Conservation (phyloP, 30 jellyfish, hydroid and myxozoan species). For the Pelagia noctiluca region DNA sequence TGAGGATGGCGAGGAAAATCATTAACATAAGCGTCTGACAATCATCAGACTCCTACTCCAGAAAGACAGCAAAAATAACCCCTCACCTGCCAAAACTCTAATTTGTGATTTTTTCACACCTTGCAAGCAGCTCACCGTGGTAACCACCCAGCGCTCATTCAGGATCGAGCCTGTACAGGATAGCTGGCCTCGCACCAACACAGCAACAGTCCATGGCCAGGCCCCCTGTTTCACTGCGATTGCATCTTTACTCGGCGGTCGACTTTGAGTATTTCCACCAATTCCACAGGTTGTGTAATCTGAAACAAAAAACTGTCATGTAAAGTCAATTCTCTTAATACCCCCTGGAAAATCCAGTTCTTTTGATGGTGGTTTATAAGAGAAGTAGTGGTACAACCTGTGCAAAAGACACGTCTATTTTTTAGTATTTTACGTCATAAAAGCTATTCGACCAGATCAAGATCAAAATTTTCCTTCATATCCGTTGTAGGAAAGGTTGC, state of each 20-base stretch:
- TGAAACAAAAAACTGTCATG: not conserved
- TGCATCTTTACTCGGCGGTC: slow-evolving; percentile 10
- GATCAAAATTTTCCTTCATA: no score
- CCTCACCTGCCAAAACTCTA: slow-evolving; percentile 54
- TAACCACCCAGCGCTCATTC: slow-evolving; percentile 50
- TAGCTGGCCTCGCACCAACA: slow-evolving; percentile 24
- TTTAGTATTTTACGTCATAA: no score
- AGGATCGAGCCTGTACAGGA: slow-evolving; percentile 46
- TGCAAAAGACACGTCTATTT: no score
- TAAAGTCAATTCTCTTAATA: not conserved
- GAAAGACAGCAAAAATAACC: no score
- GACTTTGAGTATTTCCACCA: slow-evolving; percentile 73
- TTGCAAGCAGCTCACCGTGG: slow-evolving; percentile 64
- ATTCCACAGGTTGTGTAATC: slow-evolving; percentile 66
- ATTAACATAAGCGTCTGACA: no score
- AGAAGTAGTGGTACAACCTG: no score
- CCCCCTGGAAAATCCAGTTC: no score
- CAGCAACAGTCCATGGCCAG: slow-evolving; percentile 70
- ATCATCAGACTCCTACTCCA: no score
- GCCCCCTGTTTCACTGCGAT: slow-evolving; percentile 49
- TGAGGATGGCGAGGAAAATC: no score
- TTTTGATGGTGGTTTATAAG: no score
- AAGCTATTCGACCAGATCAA: no score
- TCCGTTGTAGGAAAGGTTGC: no score
- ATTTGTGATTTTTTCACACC: not conserved